Base-by-base conservation (phyloP, 2,797 vertebrate genomes). In the Mormyrus proboscirostris region DNA sequence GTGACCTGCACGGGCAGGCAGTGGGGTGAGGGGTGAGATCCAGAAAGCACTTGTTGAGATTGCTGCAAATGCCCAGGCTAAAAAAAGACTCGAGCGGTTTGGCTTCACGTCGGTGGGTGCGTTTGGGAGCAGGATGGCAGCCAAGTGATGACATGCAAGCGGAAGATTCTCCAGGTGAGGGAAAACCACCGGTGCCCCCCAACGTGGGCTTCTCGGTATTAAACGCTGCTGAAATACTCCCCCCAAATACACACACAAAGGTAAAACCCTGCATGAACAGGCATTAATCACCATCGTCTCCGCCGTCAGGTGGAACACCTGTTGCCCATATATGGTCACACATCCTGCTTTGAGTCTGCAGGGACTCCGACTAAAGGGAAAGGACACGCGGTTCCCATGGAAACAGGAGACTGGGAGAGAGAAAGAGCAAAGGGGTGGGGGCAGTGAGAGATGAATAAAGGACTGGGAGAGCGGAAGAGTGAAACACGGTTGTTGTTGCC, bases 381-480 rank as follows among this genome's bases (percentile, higher is more conserved):
- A 93, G 93, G 95, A 94, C 93, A 92, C 93, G n/a, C 94, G 93
- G 96, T 96, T 96, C 95, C 96, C 96, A 96, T 96, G 95, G 95
- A 92, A 96, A 96, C 96, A 94, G 93, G 41, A 65, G 89, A 92
- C 90, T 41, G 89, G 92, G 92, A 94, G 44, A 69, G 91, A 89
- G 93, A 94, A 92, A 88, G 92, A 93, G 94, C 92, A 92, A 92
- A 90, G 88, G 88, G 92, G 91, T 90, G 91, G 93, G 91, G 91
- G 57, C 88, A 87, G 90, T 76, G 87, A 86, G 53, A 5, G 89
- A 87, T 29, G 51, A 82, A 57, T 22, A 19, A 10, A 29, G 82
- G 55, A 76, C 57, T 41, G 69, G 33, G 33, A 38, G 29, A 88
- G 55, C 33, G 65, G 41, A 6, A 50, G 59, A 69, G 19, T 49